These are phyloP conservation scores for Lasius fuliginosus DNA, from an alignment of 2,888 invertebrate genomes.

Conservation along the genomic window DNA sequence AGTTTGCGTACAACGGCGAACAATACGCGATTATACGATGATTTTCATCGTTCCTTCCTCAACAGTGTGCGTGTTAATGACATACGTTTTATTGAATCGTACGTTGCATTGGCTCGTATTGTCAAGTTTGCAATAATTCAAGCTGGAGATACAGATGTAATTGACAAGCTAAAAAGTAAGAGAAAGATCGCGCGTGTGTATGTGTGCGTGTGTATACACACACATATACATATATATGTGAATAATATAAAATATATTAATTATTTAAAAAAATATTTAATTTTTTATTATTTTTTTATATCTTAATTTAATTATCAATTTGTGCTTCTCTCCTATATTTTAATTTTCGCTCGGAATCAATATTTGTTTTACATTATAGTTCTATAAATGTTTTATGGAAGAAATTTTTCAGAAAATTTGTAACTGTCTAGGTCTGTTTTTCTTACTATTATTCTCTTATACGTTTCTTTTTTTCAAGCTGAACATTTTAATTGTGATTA, in stretches of 20 bases:
- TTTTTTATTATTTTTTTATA: background rate
- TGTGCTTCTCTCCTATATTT: background rate
- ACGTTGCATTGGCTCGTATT: background rate
- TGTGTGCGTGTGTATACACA: too few relatives aligned
- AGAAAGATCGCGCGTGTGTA: background rate
- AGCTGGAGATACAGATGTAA: background rate
- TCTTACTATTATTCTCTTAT: background rate
- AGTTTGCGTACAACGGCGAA: slow-evolving; percentile 23
- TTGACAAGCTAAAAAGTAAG: background rate
- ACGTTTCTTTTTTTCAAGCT: background rate
- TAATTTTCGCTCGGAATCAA: background rate
- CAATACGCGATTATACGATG: background rate
- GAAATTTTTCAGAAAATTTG: background rate
- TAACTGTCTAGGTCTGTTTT: background rate
- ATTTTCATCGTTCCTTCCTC: background rate
- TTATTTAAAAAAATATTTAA: background rate
- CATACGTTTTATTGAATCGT: background rate
- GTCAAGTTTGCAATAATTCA: background rate
- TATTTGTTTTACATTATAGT: background rate
- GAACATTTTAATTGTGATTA: background rate
- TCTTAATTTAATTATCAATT: background rate
- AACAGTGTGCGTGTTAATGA: background rate
- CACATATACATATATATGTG: too few relatives aligned
- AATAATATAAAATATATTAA: too few relatives aligned
- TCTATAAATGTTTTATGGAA: background rate